Percentiles rank a stretch among this genome's conserved stretches.
Conservation (phyloP, 1,140 invertebrate genomes). For the Teleopsis dalmanni region DNA sequence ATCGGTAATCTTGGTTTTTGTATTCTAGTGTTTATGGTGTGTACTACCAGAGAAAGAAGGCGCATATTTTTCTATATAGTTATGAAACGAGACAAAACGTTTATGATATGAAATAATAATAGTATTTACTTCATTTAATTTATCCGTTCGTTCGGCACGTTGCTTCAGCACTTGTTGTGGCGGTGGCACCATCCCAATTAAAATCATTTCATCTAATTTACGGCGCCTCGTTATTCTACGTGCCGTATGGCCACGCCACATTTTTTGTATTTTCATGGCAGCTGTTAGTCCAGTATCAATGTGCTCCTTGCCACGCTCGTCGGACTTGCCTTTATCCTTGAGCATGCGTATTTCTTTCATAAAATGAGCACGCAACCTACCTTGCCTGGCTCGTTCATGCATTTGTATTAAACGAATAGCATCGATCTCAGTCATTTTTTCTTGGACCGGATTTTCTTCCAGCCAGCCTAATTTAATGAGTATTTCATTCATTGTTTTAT, state of each 20-base stretch:
- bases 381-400: conserved; percentile 86
- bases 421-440: conserved; percentile 65
- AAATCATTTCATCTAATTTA: conserved; percentile 74
- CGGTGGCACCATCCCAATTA: conserved; percentile 68
- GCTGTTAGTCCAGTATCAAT: conserved; percentile 51
- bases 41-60: no score
- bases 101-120: no score
- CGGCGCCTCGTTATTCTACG: conserved; percentile 59
- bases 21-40: no score
- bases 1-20: no score
- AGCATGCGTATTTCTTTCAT: conserved; percentile 79
- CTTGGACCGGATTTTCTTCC: conserved; percentile 50
- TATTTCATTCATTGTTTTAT: conserved; percentile 57
- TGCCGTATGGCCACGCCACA: conserved; percentile 73
- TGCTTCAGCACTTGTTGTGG: conserved; percentile 33
- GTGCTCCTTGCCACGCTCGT: conserved; percentile 49
- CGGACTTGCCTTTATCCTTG: conserved; percentile 62
- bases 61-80: no score
- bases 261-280: conserved; percentile 70
- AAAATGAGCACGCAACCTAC: conserved; percentile 71
- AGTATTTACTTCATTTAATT: conserved; percentile 24
- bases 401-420: conserved; percentile 79
- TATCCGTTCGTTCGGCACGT: conserved; percentile 29
- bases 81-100: no score
- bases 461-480: conserved; percentile 61